These are phyloP conservation scores for Catocala fraxini DNA, from an alignment of 2,888 invertebrate species.

Conservation along the genomic window DNA sequence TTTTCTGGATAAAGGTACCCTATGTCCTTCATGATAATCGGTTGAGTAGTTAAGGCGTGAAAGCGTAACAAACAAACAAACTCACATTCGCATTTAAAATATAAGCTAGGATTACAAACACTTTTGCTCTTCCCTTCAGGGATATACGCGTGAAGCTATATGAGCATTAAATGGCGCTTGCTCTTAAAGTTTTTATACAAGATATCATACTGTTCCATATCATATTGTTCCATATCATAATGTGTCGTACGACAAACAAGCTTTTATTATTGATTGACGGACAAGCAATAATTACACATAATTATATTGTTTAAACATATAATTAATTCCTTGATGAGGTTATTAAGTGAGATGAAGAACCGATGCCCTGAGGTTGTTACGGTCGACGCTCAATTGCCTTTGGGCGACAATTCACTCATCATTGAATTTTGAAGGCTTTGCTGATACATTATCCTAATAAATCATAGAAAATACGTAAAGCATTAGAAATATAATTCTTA, in stretches of 20 bases:
- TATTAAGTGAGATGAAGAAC: conserved; percentile 36
- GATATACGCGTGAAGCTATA: too few species aligned
- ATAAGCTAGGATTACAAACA: too few species aligned
- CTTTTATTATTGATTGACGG: conserved; percentile 18
- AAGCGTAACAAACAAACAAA: too few species aligned
- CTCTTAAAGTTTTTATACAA: background rate
- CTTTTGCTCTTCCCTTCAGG: too few species aligned
- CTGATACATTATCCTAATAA: too few species aligned
- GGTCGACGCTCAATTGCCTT: conserved; percentile 40
- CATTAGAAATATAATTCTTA: too few species aligned
- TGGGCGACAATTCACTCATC: conserved; percentile 21
- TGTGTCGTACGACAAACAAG: conserved; percentile 19
- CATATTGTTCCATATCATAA: conserved; percentile 8
- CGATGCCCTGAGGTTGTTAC: conserved; percentile 35
- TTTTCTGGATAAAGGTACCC: too few species aligned
- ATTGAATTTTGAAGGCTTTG: background rate
- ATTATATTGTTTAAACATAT: conserved; percentile 32
- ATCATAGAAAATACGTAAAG: too few species aligned
- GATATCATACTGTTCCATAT: conserved; percentile 1
- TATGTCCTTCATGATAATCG: too few species aligned
- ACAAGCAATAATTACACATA: conserved; percentile 34
- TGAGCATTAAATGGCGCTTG: too few species aligned
- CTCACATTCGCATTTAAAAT: too few species aligned
- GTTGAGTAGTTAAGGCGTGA: too few species aligned
- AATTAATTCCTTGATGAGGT: conserved; percentile 32